Evolutionary conservation across 2,888 invertebrate species (phyloP).

Genomic region (Leucozona laternaria): DNA sequence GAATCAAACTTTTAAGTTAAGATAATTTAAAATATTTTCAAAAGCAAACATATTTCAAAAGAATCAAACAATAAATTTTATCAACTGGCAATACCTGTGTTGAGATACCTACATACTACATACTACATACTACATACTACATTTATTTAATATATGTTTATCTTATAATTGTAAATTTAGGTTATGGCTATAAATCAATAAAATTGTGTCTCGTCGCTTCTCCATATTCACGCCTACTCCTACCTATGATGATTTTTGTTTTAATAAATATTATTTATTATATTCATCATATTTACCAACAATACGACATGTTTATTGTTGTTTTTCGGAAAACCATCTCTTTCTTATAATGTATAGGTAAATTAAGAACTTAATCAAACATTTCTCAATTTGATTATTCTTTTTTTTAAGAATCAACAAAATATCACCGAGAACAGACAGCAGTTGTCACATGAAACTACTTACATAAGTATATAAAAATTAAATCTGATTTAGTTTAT

Average conservation of each 20-base stretch:
- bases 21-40: background rate
- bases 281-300: constrained; percentile 70
- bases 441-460: constrained; percentile 21
- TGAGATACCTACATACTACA: background rate
- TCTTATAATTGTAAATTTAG: constrained; percentile 71
- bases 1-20: background rate
- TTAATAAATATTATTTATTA: constrained; percentile 50
- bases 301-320: constrained; percentile 68
- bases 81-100: constrained; percentile 57
- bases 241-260: constrained; percentile 18
- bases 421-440: background rate
- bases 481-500: constrained; percentile 44
- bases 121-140: no score
- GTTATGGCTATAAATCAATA: constrained; percentile 75
- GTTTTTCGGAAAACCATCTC: constrained; percentile 50
- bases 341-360: constrained; percentile 49
- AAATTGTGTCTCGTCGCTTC: constrained; percentile 43
- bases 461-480: constrained; percentile 7
- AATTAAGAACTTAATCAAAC: constrained; percentile 70
- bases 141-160: constrained; percentile 50
- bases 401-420: constrained; percentile 11
- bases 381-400: constrained; percentile 71
- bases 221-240: constrained; percentile 13
- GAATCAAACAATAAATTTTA: constrained; percentile 73
- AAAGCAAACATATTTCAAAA: constrained; percentile 58